phyloP scores from a whole-genome alignment of 2,888 invertebrate genomes.

The Nomada flava region DNA sequence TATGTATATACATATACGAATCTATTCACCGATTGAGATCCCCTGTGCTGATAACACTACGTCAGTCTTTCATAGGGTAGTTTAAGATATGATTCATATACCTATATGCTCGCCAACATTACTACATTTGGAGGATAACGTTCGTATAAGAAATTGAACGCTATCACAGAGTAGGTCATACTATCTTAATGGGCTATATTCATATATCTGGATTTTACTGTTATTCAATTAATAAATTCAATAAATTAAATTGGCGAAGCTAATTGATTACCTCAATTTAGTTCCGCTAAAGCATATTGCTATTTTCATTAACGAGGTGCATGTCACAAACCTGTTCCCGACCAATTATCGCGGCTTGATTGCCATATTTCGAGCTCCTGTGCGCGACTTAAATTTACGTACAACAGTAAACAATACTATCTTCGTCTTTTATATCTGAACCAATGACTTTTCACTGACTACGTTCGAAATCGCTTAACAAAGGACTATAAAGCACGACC shows the following conservation, averaged over 20 bases:
- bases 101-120: slow-evolving; percentile 18
- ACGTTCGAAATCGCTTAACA: slow-evolving; percentile 2
- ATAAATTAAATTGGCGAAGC: not conserved
- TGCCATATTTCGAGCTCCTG: not conserved
- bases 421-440: not conserved
- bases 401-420: not conserved
- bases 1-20: slow-evolving; percentile 62
- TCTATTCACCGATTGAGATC: slow-evolving; percentile 63
- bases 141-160: slow-evolving; percentile 30
- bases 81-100: slow-evolving; percentile 47
- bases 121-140: slow-evolving; percentile 22
- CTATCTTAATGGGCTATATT: not conserved
- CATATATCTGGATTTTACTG: not conserved
- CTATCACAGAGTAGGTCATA: not conserved
- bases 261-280: not conserved
- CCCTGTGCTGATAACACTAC: slow-evolving; percentile 59
- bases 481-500: slow-evolving; percentile 22
- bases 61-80: slow-evolving; percentile 49
- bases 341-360: not conserved
- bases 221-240: not conserved
- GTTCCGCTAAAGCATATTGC: not conserved
- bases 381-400: not conserved
- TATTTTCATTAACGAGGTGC: not conserved
- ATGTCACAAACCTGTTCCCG: not conserved
- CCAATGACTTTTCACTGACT: not conserved